A percentile compares a stretch with the other conserved stretches of the same genome.
Evolutionary conservation across 2,113 vertebrate genomes (phyloP).

Genomic region (Platysteira castanea): DNA sequence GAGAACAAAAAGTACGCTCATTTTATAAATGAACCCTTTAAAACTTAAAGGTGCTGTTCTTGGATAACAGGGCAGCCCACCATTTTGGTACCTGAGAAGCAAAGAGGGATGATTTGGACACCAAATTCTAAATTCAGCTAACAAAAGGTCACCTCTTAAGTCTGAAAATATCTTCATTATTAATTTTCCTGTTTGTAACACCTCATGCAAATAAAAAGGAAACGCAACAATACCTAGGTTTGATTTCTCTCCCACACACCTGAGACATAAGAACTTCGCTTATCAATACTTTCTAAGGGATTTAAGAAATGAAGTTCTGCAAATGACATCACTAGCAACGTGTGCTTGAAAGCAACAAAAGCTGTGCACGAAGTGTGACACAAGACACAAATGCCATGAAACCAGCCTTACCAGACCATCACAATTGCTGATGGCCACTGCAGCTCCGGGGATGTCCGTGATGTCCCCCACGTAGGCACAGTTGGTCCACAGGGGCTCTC

Average conservation of each 20-base stretch:
- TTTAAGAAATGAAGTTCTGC: neutral
- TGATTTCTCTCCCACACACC: neutral
- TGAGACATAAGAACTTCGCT: neutral
- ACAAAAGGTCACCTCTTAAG: neutral
- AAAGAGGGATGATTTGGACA: fast-evolving
- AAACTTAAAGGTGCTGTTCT: neutral
- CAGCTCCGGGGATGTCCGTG: slow-evolving; percentile 85
- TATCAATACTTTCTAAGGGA: neutral
- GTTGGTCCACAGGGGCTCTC: slow-evolving; percentile 84
- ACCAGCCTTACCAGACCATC: slow-evolving; percentile 92
- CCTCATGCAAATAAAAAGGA: neutral
- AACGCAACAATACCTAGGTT: fast-evolving
- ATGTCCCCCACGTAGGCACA: slow-evolving; percentile 95
- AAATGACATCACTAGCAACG: fast-evolving
- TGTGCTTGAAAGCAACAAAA: neutral
- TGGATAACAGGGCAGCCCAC: neutral
- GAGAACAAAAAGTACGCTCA: neutral
- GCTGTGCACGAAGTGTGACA: fast-evolving
- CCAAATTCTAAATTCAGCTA: neutral
- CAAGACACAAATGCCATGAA: neutral
- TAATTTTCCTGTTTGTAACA: neutral
- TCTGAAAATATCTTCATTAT: neutral
- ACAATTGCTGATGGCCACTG: slow-evolving; percentile 97
- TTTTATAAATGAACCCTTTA: neutral
- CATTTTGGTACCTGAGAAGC: neutral